These are phyloP conservation scores for Aurelia sp. DNA, from an alignment of 30 jellyfish, hydroid and myxozoan species.

Conservation along the genomic window DNA sequence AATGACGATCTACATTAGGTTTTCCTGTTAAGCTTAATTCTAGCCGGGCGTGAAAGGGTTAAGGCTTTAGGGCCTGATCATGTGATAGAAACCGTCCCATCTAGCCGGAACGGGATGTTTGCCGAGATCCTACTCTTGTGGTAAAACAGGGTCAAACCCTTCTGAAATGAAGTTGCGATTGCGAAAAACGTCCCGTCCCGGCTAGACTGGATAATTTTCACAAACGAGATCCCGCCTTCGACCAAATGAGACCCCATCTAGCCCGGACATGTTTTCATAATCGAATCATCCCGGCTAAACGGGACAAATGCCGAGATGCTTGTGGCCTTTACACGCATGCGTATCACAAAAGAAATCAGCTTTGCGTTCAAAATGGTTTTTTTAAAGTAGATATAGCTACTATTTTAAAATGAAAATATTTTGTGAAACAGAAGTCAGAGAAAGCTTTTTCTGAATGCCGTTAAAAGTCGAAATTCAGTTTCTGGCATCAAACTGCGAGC, in stretches of 20 bases:
- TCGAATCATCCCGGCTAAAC: not conserved
- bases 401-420: too few relatives aligned
- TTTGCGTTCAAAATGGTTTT: too few relatives aligned
- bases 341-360: too few relatives aligned
- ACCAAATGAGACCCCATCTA: not conserved
- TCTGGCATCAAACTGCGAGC: too few relatives aligned
- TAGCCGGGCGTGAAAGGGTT: too few relatives aligned
- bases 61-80: constrained; percentile 15
- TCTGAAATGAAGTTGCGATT: not conserved
- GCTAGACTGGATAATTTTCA: constrained; percentile 5
- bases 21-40: too few relatives aligned
- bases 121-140: constrained; percentile 11
- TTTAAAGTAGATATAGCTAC: not conserved
- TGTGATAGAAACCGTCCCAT: not conserved
- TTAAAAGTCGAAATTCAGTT: too few relatives aligned
- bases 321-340: not conserved
- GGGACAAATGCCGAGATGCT: not conserved
- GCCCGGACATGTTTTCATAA: not conserved
- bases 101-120: not conserved
- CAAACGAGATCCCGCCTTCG: constrained; percentile 17
- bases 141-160: constrained; percentile 1
- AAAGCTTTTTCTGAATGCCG: too few relatives aligned
- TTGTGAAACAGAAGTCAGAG: too few relatives aligned
- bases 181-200: constrained; percentile 14
- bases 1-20: too few relatives aligned